Evolutionary conservation across 92 coral and sea anemone species (phyloP), one percentile per base, ranked within the genome.

Genomic region (Meandrina meandrites): DNA sequence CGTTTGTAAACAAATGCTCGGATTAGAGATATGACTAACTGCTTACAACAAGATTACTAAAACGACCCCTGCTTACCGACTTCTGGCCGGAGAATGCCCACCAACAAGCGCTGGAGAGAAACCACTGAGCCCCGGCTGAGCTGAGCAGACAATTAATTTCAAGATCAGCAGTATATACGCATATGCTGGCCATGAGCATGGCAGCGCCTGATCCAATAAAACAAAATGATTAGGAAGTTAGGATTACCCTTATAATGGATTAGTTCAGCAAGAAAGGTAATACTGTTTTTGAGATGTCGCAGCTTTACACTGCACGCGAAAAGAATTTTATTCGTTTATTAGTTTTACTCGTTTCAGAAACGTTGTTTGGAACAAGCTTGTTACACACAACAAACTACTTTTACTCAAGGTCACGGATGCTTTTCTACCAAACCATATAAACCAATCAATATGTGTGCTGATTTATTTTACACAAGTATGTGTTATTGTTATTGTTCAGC

Each of bases 1-100:
- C 87, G 87, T 73, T 84, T 84, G 80, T 73, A 84, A 84, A 84
- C 87, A 84, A 74, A 84, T 74, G 70, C 68, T 36, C 27, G 53
- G 87, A 84, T 84, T 84, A 84, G 69, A 48, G 68, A 32, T 75
- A 72, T 27, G 56, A 56, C 87, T 34, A 84, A 84, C 80, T 84
- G 80, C 80, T 40, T 40, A 75, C 87, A 84, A 84, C 57, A 74
- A 57, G 87, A 84, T 84, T 74, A 73, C 30, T 10, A 56, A 74
- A 74, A 45, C 80, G 51, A 74, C 57, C 50, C 37, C 30, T 74
- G 80, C 73, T 57, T 28, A 72, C 48, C 27, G 77, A 48, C 76
- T 13, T 68, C 62, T 13, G 22, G 79, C 51, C 31, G 22, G 57
- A 19, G 32, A 56, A 8, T 57, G 40, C 68, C 68, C 10, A 30